Conservation (phyloP, 2,113 vertebrate species). For the Neotragus moschatus region DNA sequence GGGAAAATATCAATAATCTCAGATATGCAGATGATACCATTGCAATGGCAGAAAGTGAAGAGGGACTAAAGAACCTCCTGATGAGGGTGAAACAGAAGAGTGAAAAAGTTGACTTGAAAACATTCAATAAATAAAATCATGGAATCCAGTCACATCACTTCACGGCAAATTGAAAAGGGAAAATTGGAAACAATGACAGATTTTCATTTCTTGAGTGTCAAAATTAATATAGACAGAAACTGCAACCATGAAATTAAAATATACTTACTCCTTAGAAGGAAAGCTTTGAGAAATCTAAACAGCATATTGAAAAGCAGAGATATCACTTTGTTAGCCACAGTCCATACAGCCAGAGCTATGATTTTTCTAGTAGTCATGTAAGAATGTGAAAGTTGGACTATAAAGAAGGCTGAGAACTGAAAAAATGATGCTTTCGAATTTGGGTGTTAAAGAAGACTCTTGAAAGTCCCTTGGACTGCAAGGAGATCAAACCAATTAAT, state of each 20-base stretch:
- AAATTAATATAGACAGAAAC: neutral
- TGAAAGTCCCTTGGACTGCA: neutral
- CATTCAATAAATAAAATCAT: neutral
- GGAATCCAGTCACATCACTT: neutral
- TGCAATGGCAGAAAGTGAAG: neutral
- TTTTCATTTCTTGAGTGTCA: neutral
- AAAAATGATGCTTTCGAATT: neutral
- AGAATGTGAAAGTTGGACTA: neutral
- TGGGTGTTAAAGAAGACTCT: neutral
- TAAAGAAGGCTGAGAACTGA: neutral
- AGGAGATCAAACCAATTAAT: neutral
- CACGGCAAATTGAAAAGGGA: neutral
- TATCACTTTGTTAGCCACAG: neutral
- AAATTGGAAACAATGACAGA: neutral
- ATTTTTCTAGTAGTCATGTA: neutral
- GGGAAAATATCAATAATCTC: neutral
- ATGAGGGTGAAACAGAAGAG: neutral
- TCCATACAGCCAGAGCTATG: neutral
- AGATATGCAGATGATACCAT: neutral
- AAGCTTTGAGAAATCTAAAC: neutral
- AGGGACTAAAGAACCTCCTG: neutral
- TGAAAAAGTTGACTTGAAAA: neutral
- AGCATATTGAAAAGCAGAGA: neutral
- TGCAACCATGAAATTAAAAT: neutral
- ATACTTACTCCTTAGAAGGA: neutral